These are phyloP conservation scores for Anadara kagoshimensis DNA, from an alignment of 1,140 invertebrate species.

Conservation along the genomic window DNA sequence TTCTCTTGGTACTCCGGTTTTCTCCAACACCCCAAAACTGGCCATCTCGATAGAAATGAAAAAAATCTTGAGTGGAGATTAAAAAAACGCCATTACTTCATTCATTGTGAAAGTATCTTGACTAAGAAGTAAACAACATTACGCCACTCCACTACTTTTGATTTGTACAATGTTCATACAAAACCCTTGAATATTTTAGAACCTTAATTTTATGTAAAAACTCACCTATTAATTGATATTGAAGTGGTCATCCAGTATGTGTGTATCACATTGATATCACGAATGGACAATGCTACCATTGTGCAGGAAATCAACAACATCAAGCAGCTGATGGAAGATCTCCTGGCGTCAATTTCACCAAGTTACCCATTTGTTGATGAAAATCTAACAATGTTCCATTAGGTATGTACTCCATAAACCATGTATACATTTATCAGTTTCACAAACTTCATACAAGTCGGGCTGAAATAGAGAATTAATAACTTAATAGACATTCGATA, in stretches of 20 bases:
- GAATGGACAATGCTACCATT: constrained; percentile 82
- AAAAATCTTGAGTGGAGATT: too few relatives aligned
- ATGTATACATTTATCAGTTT: constrained; percentile 79
- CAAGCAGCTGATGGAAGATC: constrained; percentile 81
- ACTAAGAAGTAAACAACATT: too few relatives aligned
- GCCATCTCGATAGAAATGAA: too few relatives aligned
- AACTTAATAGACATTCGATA: too few relatives aligned
- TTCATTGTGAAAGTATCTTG: too few relatives aligned
- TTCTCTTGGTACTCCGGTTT: too few relatives aligned
- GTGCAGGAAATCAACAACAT: constrained; percentile 78
- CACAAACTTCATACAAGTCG: constrained; percentile 73
- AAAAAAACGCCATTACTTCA: too few relatives aligned
- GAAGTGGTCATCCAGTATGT: constrained; percentile 55
- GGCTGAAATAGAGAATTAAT: constrained; percentile 26
- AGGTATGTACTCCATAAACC: constrained; percentile 89
- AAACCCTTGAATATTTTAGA: background rate
- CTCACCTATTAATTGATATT: constrained; percentile 59
- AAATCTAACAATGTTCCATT: constrained; percentile 89
- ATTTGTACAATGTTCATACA: background rate
- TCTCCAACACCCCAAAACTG: too few relatives aligned
- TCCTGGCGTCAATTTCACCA: constrained; percentile 54
- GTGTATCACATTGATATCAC: constrained; percentile 65
- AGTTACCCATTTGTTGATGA: constrained; percentile 72
- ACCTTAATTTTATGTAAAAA: background rate
- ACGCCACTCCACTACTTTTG: too few relatives aligned